Evolutionary conservation across 2,888 invertebrate genomes (phyloP), one percentile per base, ranked within the genome.

Genomic region (Neoscelio sp.): DNA sequence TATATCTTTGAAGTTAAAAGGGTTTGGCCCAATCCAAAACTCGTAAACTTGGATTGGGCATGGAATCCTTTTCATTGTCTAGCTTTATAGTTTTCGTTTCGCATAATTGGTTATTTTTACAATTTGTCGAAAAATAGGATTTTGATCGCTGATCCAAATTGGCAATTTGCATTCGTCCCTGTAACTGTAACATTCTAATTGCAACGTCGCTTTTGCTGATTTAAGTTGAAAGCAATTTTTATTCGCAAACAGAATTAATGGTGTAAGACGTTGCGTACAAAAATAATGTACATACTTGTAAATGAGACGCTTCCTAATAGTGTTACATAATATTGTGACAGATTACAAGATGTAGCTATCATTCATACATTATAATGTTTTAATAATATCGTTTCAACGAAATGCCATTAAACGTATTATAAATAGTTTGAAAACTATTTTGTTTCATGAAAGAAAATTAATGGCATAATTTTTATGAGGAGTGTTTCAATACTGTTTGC

Each of bases 61-160:
- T 10, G 33, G n/a, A 33, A 33, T 12, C n/a, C 10, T 15, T 38
- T 15, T 38, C 15, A 38, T 38, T 15, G 33, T 15, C 15, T 6
- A 12, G 2, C n/a, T 38, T 38, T 35, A 10, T 5, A 38, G 1
- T 2, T 38, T 15, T 13, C 38, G 15, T 15, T 38, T 38, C 15
- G 38, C 7, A 38, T 38, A 28, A 60, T 60, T 44, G 33, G 13
- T 33, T 60, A 13, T 13, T 44, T 42, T 18, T 38, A 65, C 17
- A 50, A 52, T 30, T 30, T 42, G 52, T 30, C 2, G 3, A 40
- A 23, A 56, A 56, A 68, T 56, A 40, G 48, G 38, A 56, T 68
- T 56, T 68, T 48, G 68, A 68, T 68, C 17, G 26, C 26, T 68
- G 56, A 58, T 68, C 38, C 48, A 58, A 68, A 68, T 68, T 68